Evolutionary conservation across 2,888 invertebrate genomes (phyloP), one percentile per base, ranked within the genome.

Genomic region (Cyaniris semiargus): DNA sequence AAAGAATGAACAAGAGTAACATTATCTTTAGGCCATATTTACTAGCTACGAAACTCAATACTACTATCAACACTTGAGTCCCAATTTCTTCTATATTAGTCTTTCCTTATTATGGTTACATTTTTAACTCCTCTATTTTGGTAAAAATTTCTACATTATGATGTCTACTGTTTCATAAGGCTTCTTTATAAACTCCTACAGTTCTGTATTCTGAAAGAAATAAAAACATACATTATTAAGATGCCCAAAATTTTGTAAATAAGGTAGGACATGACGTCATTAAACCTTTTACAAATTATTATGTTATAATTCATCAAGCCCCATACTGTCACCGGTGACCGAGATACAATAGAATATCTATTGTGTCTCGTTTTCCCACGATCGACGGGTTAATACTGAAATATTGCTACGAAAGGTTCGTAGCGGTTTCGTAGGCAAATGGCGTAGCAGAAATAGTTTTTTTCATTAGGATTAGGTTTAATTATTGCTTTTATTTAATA

Each of bases 181-280:
- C 94, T 94, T 91, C 92, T 93, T 93, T 88, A 85, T 93, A 93
- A 93, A 93, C 94, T 94, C 93, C 94, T 93, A 93, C 92, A 89
- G 92, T 92, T 91, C 93, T 92, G 93, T 94, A 93, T 23, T 27
- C 71, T 38, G 44, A 44, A 77, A 34, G 6, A n/a, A 58, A 27
- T n/a, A 56, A 23, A 21, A 44, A 56, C 58, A 31, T 21, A n/a
- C 5, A 48, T 13, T 21, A 18, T 15, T 13, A 1, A 44, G 13
- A 21, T 10, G 38, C 23, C 48, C 0, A 23, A 23, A 13, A 38
- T 5, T 27, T 4, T 71, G 13, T 44, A 44, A n/a, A 44, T 15
- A 53, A 18, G 6, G 2, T 18, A 3, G 58, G 58, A n/a, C 2
- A 7, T 21, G 1, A 10, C 8, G n/a, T 44, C 8, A 8, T 44